Percentiles rank a stretch among this genome's conserved stretches.
phyloP scores from a whole-genome alignment of 1,140 invertebrate species.

The Doryteuthis pealeii region DNA sequence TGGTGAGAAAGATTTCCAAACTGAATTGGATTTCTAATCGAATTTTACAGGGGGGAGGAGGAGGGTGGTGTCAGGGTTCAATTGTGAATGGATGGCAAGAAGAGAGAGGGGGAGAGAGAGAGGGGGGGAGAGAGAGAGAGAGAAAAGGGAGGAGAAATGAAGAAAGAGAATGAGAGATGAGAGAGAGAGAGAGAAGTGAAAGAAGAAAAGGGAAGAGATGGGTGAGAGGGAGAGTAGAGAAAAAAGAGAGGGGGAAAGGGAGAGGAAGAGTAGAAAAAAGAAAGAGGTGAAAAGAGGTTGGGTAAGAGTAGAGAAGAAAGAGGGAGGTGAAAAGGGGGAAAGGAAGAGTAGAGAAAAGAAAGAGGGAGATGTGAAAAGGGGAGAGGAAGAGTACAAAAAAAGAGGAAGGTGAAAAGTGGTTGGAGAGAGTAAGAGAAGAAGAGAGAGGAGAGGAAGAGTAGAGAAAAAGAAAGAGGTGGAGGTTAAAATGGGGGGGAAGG shows the following conservation, averaged over 20 bases:
- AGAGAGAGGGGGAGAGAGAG: conserved; percentile 12
- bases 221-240: background rate
- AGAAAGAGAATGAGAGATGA: conserved; percentile 31
- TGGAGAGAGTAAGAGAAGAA: background rate
- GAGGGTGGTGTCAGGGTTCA: conserved; percentile 29
- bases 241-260: background rate
- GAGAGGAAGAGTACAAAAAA: background rate
- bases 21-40: no score
- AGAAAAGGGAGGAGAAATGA: background rate
- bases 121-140: conserved; percentile 16
- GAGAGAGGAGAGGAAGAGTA: background rate
- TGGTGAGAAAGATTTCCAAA: no score
- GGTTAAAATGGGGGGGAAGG: background rate
- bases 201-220: conserved; percentile 1
- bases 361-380: conserved; percentile 5
- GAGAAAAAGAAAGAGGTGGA: background rate
- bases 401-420: conserved; percentile 1
- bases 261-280: background rate
- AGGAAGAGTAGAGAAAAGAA: conserved; percentile 7
- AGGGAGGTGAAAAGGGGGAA: conserved; percentile 16
- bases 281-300: conserved; percentile 11
- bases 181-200: conserved; percentile 21
- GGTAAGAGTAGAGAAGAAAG: conserved; percentile 18
- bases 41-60: conserved; percentile 28
- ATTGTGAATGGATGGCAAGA: conserved; percentile 19